phyloP scores from a whole-genome alignment of 2,888 invertebrate genomes.

The Falcaria lacertinaria region DNA sequence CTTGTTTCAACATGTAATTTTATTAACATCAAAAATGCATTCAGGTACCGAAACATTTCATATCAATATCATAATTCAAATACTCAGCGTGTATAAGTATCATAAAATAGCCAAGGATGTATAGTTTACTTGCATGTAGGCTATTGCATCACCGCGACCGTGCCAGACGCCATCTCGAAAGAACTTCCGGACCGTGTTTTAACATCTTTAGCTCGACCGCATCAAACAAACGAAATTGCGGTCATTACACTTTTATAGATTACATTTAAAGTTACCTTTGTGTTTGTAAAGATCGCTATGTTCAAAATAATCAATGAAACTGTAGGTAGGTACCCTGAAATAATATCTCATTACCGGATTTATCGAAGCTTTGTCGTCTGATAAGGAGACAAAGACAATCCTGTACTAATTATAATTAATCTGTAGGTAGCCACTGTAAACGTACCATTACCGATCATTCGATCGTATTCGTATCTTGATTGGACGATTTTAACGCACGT shows the following conservation, averaged over 20 bases:
- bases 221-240: neutral
- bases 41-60: too few relatives aligned
- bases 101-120: neutral
- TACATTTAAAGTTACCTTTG: neutral
- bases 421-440: neutral
- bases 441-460: neutral
- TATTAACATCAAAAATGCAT: too few relatives aligned
- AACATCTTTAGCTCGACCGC: neutral
- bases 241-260: neutral
- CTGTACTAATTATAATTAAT: neutral
- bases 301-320: too few relatives aligned
- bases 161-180: neutral
- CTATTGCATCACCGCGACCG: neutral
- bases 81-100: neutral
- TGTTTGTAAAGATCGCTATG: neutral
- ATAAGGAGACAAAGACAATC: neutral
- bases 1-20: too few relatives aligned
- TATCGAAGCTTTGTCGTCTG: neutral
- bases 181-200: neutral
- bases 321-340: too few relatives aligned
- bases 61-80: neutral
- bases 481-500: constrained; percentile 19
- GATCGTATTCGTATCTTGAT: neutral
- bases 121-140: neutral
- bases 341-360: too few relatives aligned